Base-by-base conservation (phyloP, 2,888 invertebrate genomes). In the Stenotaenia linearis region DNA sequence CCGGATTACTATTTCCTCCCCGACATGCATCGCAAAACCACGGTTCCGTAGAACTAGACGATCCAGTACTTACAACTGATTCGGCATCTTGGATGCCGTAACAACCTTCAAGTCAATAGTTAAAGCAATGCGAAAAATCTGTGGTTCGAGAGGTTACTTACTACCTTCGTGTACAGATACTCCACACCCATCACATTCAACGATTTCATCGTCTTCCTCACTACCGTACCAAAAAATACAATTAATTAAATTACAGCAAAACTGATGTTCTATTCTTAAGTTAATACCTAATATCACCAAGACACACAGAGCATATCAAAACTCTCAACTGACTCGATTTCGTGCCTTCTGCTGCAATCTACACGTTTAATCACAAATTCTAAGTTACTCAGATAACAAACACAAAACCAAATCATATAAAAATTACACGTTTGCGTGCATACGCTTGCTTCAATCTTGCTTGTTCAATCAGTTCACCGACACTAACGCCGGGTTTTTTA, bases 21-120 rank as follows among this genome's bases (percentile, higher is more conserved):
- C 94, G 93, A 85, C 99, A 99, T 5, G 98, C 95, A 86, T 99
- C 98, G 88, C 99, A 99, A 87, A 99, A 99, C 99, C 99, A 99
- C 0, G 98, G 98, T 82, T 98, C 98, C 0, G 97, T 98, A 32
- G 97, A 96, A 79, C 96, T 95, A 0, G 96, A 92, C 15, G 97
- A 97, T 82, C 94, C 94, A 30, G 96, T 95, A 85, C 97, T 97
- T 5, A 95, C 94, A 81, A 95, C 91, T 87, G 95, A 96, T 56
- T 93, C 93, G 74, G 92, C 92, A 85, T 98, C 97, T 74, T 94
- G 94, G 50, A 97, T 93, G 6, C 97, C 97, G 87, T 98, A 97
- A 85, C 97, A 98, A 82, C 95, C 92, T 78, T 4, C 37, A 37
- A 9, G 37, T 9, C 12, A 37, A 1, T 12, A 9, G 15, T 37